Percentiles rank a stretch among this genome's conserved stretches.
Evolutionary conservation across 1,140 invertebrate genomes (phyloP).

Genomic region (Orussus abietinus): DNA sequence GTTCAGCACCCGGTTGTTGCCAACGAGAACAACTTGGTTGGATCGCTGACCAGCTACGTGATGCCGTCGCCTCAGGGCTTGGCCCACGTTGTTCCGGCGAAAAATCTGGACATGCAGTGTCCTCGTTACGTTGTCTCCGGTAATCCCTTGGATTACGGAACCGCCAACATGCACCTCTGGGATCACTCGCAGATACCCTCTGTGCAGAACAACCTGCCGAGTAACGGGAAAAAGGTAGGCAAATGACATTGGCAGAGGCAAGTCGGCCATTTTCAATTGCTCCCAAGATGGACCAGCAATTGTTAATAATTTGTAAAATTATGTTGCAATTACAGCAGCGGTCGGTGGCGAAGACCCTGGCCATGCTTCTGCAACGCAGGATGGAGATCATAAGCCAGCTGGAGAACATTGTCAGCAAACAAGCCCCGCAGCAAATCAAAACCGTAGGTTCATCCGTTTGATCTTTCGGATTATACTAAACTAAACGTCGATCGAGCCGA

Average conservation of each 20-base stretch:
- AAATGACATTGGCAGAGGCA: too few species aligned
- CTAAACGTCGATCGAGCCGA: neutral
- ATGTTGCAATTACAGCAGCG: constrained; percentile 45
- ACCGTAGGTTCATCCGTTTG: constrained; percentile 26
- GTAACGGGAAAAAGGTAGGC: constrained; percentile 43
- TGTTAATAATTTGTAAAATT: too few species aligned
- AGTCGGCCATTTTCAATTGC: too few species aligned
- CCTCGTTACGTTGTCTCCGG: constrained; percentile 44
- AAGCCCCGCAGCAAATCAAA: constrained; percentile 49
- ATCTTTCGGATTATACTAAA: neutral
- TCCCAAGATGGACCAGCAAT: too few species aligned
- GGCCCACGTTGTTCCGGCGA: constrained; percentile 33
- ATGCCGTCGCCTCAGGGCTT: constrained; percentile 37
- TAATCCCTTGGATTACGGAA: constrained; percentile 36
- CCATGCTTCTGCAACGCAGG: constrained; percentile 62
- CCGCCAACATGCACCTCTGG: constrained; percentile 43
- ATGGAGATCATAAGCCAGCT: constrained; percentile 66
- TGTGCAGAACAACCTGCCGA: constrained; percentile 35
- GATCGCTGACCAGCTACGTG: constrained; percentile 42
- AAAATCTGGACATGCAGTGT: constrained; percentile 40
- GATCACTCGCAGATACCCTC: constrained; percentile 39
- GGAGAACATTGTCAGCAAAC: constrained; percentile 61
- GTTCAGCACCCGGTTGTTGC: constrained; percentile 34
- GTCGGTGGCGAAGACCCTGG: constrained; percentile 56
- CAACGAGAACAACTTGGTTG: constrained; percentile 44